phyloP scores from a whole-genome alignment of 2,888 invertebrate genomes.

The Drymonia ruficornis region DNA sequence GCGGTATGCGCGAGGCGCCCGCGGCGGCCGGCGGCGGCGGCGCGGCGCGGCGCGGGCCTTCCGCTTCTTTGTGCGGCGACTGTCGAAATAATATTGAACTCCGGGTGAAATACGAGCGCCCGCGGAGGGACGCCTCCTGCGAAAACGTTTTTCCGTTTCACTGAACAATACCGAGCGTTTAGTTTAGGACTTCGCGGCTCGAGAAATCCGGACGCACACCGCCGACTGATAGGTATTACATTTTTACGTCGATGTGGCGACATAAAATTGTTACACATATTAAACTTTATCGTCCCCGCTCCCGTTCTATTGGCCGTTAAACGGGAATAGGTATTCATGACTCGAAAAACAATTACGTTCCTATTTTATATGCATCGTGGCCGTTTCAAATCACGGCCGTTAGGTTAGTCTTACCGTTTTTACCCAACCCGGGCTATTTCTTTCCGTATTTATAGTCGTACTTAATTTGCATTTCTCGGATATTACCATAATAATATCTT shows the following conservation, averaged over 20 bases:
- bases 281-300: slow-evolving; percentile 21
- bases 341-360: slow-evolving; percentile 42
- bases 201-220: slow-evolving; percentile 52
- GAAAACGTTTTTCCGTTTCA: slow-evolving; percentile 78
- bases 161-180: slow-evolving; percentile 75
- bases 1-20: slow-evolving; percentile 70
- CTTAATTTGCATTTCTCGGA: slow-evolving; percentile 72
- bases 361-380: slow-evolving; percentile 52
- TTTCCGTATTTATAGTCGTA: slow-evolving; percentile 68
- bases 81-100: slow-evolving; percentile 83
- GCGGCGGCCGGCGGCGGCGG: slow-evolving; percentile 63
- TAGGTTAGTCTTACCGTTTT: slow-evolving; percentile 56
- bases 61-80: slow-evolving; percentile 76
- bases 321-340: slow-evolving; percentile 36
- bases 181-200: slow-evolving; percentile 66
- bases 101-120: slow-evolving; percentile 80
- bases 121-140: slow-evolving; percentile 71
- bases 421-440: slow-evolving; percentile 57
- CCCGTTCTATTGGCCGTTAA: slow-evolving; percentile 29
- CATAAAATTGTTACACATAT: slow-evolving; percentile 17
- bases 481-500: slow-evolving; percentile 76
- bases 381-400: slow-evolving; percentile 54
- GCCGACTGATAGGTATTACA: slow-evolving; percentile 37
- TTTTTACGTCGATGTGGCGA: slow-evolving; percentile 28
- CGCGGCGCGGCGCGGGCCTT: slow-evolving; percentile 61